Evolutionary conservation across 2,113 vertebrate genomes (phyloP).

Genomic region (Hydrochoerus hydrochaeris): DNA sequence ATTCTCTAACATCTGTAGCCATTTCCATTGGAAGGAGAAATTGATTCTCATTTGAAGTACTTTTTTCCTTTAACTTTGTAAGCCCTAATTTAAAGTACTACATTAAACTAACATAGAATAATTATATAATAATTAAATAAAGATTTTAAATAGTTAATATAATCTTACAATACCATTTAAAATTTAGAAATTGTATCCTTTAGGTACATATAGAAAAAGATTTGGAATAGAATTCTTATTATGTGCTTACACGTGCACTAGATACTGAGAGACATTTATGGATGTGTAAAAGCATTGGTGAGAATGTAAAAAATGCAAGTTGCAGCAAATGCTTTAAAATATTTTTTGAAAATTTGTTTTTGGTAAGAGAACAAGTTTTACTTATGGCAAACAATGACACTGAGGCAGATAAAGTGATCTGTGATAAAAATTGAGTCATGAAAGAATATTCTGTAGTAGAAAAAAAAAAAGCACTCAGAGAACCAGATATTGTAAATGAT

Average conservation of each 20-base stretch:
- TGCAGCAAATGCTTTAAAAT: background rate
- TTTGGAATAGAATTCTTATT: background rate
- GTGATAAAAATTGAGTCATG: background rate
- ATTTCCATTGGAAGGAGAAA: conserved; percentile 28
- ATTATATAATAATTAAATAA: background rate
- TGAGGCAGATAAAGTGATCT: background rate
- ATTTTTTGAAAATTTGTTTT: background rate
- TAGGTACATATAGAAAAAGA: background rate
- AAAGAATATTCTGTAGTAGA: background rate
- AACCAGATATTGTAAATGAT: background rate
- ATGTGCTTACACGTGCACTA: background rate
- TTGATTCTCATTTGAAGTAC: background rate
- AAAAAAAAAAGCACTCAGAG: background rate
- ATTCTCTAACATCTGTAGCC: background rate
- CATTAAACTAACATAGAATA: background rate
- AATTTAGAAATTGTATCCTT: background rate
- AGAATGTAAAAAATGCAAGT: background rate
- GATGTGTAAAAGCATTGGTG: background rate
- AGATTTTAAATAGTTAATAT: background rate
- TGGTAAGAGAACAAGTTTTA: background rate
- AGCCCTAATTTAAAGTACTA: background rate
- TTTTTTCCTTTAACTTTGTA: background rate
- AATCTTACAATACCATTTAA: background rate
- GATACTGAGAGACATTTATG: background rate
- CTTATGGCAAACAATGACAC: background rate